Evolutionary conservation across 2,888 invertebrate species (phyloP).

Genomic region (Trissolcus brochymenae): DNA sequence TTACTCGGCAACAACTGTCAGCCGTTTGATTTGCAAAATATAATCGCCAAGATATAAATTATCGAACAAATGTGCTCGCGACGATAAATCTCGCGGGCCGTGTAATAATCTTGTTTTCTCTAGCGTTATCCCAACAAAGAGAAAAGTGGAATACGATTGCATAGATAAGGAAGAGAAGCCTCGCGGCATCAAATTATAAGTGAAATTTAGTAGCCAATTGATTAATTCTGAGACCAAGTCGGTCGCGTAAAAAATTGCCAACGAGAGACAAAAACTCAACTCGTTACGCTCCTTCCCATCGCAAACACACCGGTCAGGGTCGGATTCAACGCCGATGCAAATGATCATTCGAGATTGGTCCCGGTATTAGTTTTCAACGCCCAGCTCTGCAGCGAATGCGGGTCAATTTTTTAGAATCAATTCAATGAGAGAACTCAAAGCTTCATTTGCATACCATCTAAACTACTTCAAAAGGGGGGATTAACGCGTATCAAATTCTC

Average conservation of each 20-base stretch:
- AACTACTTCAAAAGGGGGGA: neutral
- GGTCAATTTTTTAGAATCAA: constrained; percentile 36
- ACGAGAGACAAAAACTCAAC: constrained; percentile 23
- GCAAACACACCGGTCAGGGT: constrained; percentile 10
- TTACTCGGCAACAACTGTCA: constrained; percentile 15
- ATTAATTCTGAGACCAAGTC: neutral
- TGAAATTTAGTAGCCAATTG: constrained; percentile 17
- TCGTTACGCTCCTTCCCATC: constrained; percentile 36
- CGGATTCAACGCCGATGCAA: constrained; percentile 29
- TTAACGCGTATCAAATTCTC: neutral
- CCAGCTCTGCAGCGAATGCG: constrained; percentile 24
- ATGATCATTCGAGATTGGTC: constrained; percentile 49
- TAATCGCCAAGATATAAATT: constrained; percentile 7
- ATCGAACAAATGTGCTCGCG: constrained; percentile 9
- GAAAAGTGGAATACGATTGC: constrained; percentile 12
- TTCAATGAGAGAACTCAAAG: constrained; percentile 7
- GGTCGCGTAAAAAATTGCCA: constrained; percentile 11
- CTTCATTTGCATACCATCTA: neutral
- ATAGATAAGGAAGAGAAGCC: constrained; percentile 22
- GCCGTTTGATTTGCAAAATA: constrained; percentile 14
- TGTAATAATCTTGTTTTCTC: constrained; percentile 28
- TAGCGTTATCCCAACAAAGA: constrained; percentile 22
- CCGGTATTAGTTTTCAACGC: constrained; percentile 45
- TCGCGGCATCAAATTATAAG: constrained; percentile 9
- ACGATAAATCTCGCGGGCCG: constrained; percentile 1